These are phyloP conservation scores for Dyspetes luteomarginatus DNA, from an alignment of 2,888 invertebrate species.

Conservation along the genomic window DNA sequence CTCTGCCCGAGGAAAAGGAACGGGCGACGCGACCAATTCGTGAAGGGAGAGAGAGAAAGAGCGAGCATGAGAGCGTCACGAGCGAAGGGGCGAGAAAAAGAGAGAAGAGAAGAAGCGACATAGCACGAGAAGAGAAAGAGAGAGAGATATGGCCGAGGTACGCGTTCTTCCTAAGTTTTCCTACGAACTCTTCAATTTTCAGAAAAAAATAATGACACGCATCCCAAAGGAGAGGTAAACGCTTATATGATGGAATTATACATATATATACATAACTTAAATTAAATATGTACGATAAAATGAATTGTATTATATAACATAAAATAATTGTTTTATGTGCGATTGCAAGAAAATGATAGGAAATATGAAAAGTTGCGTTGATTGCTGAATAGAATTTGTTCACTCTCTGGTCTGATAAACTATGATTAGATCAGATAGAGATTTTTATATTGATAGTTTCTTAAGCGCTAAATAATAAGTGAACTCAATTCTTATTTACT, in stretches of 20 bases:
- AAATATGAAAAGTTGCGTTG: too few relatives aligned
- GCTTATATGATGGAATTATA: not conserved
- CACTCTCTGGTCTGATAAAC: too few relatives aligned
- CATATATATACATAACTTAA: not conserved
- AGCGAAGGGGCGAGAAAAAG: constrained; percentile 33
- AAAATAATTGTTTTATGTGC: too few relatives aligned
- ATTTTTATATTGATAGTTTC: too few relatives aligned
- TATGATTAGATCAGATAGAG: too few relatives aligned
- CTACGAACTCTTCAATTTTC: constrained; percentile 75
- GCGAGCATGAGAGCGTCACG: constrained; percentile 23
- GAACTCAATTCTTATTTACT: too few relatives aligned
- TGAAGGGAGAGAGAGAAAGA: constrained; percentile 43
- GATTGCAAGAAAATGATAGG: too few relatives aligned
- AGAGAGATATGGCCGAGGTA: constrained; percentile 67
- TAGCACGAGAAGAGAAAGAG: constrained; percentile 35
- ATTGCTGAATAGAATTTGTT: too few relatives aligned
- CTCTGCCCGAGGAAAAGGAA: constrained; percentile 58
- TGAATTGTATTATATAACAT: too few relatives aligned
- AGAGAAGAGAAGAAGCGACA: constrained; percentile 50
- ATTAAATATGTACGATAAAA: not conserved
- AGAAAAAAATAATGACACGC: constrained; percentile 60
- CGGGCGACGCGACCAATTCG: constrained; percentile 55
- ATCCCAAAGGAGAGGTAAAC: constrained; percentile 4
- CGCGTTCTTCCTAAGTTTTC: constrained; percentile 72
- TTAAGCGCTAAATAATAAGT: too few relatives aligned